Percentiles rank a stretch among this genome's conserved stretches.
phyloP scores from a whole-genome alignment of 2,888 invertebrate species.

The Calephelis perditalis region DNA sequence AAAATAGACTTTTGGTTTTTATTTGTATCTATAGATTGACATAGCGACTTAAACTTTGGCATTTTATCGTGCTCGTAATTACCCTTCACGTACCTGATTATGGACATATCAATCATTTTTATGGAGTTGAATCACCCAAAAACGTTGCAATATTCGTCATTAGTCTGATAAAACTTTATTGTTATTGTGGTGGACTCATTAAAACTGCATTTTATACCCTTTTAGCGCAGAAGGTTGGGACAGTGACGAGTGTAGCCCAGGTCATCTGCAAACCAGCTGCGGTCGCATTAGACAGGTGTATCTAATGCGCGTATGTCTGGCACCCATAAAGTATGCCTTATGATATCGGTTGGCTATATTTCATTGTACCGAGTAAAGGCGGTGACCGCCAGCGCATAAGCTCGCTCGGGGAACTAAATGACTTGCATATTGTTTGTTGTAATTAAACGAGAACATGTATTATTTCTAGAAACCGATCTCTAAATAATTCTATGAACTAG shows the following conservation, averaged over 20 bases:
- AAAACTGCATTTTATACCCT: constrained; percentile 17
- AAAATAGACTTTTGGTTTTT: too few species aligned
- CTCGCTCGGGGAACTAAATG: background rate
- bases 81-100: too few species aligned
- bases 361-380: background rate
- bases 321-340: constrained; percentile 18
- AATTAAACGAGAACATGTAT: constrained; percentile 1
- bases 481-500: too few species aligned
- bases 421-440: background rate
- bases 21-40: too few species aligned
- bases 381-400: background rate
- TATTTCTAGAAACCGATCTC: background rate
- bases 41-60: too few species aligned
- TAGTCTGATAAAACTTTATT: constrained; percentile 2
- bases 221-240: constrained; percentile 25
- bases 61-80: too few species aligned
- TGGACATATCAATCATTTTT: too few species aligned
- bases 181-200: constrained; percentile 17
- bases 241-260: constrained; percentile 20
- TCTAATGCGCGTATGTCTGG: constrained; percentile 43
- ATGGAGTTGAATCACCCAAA: too few species aligned
- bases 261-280: constrained; percentile 46
- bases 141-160: background rate
- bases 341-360: constrained; percentile 19
- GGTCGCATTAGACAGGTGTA: constrained; percentile 60